Evolutionary conservation across 2,797 vertebrate genomes (phyloP).

Genomic region (Enteromius fasciolatus): DNA sequence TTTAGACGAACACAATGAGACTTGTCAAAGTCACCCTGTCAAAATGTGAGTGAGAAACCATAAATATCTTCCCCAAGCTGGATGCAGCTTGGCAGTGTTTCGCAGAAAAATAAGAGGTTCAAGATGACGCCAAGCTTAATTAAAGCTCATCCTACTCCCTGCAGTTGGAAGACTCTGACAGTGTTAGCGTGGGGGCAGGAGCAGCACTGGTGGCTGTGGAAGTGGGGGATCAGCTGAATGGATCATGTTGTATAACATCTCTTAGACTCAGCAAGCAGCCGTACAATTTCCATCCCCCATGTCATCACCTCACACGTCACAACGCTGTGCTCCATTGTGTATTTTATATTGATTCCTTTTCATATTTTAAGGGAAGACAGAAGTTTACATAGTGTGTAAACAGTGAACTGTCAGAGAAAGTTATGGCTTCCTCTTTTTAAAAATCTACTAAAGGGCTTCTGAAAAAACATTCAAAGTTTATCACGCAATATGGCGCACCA

Average conservation of each 20-base stretch:
- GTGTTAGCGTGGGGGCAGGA: background rate
- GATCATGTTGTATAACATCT: slow-evolving; percentile 6
- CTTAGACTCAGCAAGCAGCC: slow-evolving; percentile 5
- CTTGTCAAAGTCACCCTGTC: slow-evolving; percentile 1
- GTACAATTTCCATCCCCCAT: background rate
- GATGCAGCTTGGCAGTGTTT: slow-evolving; percentile 20
- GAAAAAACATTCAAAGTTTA: background rate
- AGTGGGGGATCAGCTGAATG: background rate
- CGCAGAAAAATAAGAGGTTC: slow-evolving; percentile 11
- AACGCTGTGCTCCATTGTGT: background rate
- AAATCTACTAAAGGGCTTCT: background rate
- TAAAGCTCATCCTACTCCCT: slow-evolving; percentile 19
- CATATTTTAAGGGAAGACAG: background rate
- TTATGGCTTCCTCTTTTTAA: background rate
- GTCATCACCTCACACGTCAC: background rate
- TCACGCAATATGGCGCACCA: background rate
- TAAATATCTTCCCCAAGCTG: slow-evolving; percentile 13
- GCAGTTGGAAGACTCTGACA: background rate
- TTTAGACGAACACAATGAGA: background rate
- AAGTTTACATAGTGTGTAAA: background rate
- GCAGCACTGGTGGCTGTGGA: background rate
- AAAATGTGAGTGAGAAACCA: background rate
- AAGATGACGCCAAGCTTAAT: slow-evolving; percentile 8
- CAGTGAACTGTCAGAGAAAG: background rate
- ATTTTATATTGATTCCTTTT: background rate